Evolutionary conservation across 2,797 vertebrate species (phyloP).

Genomic region (Sphaeramia orbicularis): DNA sequence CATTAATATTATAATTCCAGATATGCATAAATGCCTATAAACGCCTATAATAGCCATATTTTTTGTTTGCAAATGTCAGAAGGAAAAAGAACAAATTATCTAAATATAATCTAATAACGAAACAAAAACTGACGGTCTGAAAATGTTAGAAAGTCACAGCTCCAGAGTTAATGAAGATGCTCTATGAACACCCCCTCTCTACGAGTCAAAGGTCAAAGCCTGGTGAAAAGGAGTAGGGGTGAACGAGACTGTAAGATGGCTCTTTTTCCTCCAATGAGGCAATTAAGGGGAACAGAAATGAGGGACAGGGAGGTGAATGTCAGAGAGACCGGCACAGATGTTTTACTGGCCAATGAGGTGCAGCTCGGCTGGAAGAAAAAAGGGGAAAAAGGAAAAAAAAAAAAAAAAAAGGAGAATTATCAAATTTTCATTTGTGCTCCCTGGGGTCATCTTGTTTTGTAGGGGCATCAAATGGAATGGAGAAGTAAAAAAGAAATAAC

Average conservation of each 20-base stretch:
- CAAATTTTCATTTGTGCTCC: constrained; percentile 94
- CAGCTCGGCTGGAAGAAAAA: constrained; percentile 81
- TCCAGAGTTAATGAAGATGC: constrained; percentile 89
- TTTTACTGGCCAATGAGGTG: constrained; percentile 86
- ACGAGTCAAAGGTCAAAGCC: constrained; percentile 86
- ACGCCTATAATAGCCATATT: constrained; percentile 31
- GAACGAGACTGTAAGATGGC: constrained; percentile 70
- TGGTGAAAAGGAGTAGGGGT: constrained; percentile 77
- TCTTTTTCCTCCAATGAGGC: constrained; percentile 64
- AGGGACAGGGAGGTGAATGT: constrained; percentile 80
- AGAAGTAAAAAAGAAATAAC: constrained; percentile 89
- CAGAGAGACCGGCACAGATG: constrained; percentile 78
- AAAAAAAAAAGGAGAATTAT: constrained; percentile 74
- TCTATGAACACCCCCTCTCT: constrained; percentile 70
- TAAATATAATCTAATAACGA: constrained; percentile 83
- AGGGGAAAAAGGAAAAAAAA: neutral
- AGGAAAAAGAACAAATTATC: constrained; percentile 74
- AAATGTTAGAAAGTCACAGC: constrained; percentile 83
- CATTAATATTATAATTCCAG: constrained; percentile 1
- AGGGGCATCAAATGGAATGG: constrained; percentile 97
- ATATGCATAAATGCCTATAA: constrained; percentile 3
- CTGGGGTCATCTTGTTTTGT: constrained; percentile 94
- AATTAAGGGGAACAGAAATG: constrained; percentile 81
- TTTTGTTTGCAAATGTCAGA: constrained; percentile 69
- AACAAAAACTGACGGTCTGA: constrained; percentile 85